Evolutionary conservation across 2,888 invertebrate genomes (phyloP).

Genomic region (Catocala sponsa): DNA sequence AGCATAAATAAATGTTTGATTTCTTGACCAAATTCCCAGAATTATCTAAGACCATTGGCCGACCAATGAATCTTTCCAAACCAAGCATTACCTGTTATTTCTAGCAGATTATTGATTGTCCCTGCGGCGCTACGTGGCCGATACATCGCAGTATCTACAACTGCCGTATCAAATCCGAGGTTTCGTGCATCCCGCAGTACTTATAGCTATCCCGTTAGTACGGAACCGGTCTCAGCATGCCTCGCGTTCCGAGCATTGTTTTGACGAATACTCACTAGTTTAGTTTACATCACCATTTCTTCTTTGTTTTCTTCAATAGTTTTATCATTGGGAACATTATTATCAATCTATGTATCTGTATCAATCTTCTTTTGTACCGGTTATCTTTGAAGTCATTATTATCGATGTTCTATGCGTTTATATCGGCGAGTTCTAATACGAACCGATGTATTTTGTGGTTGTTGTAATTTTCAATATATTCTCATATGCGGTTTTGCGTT

Average conservation of each 20-base stretch:
- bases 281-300: constrained; percentile 35
- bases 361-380: not conserved
- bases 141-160: constrained; percentile 41
- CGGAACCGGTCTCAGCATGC: constrained; percentile 68
- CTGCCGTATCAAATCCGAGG: constrained; percentile 59
- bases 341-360: not conserved
- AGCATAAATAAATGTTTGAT: no score
- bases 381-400: not conserved
- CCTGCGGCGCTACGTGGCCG: constrained; percentile 38
- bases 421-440: constrained; percentile 5
- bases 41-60: not conserved
- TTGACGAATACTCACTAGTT: constrained; percentile 53
- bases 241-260: constrained; percentile 68
- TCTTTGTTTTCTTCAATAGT: constrained; percentile 1
- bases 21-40: not conserved
- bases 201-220: constrained; percentile 70
- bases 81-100: constrained; percentile 3
- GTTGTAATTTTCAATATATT: constrained; percentile 17
- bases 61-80: not conserved
- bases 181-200: constrained; percentile 57
- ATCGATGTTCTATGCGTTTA: not conserved
- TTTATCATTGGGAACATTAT: constrained; percentile 4
- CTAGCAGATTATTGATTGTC: constrained; percentile 2
- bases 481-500: constrained; percentile 24
- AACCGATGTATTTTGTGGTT: constrained; percentile 3